Conservation (phyloP, 2,888 invertebrate genomes). For the Hirtodrosophila trivittata region DNA sequence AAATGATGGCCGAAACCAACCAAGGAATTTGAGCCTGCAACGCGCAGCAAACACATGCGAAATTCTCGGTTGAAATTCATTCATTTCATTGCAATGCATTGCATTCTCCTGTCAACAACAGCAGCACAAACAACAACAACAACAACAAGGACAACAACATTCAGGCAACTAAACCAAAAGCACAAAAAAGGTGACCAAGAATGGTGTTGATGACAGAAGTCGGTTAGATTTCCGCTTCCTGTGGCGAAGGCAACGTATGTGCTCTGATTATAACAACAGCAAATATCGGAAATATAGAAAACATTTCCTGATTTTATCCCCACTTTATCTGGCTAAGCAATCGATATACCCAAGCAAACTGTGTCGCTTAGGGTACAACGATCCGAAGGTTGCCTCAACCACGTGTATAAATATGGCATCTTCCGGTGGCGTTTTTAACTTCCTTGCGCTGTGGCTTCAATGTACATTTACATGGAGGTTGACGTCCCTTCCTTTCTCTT, state of each 20-base stretch:
- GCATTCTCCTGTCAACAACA: slow-evolving; percentile 33
- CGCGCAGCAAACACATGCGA: slow-evolving; percentile 10
- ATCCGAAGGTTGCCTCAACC: slow-evolving; percentile 19
- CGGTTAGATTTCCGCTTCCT: slow-evolving; percentile 36
- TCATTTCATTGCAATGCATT: slow-evolving; percentile 25
- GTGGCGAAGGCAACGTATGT: slow-evolving; percentile 18
- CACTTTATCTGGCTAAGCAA: slow-evolving; percentile 25
- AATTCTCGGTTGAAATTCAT: slow-evolving; percentile 35
- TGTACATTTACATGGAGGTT: slow-evolving; percentile 55
- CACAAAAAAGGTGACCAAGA: slow-evolving; percentile 16
- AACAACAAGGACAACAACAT: slow-evolving; percentile 3
- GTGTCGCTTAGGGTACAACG: slow-evolving; percentile 19
- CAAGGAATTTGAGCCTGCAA: slow-evolving; percentile 26
- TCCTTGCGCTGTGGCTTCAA: slow-evolving; percentile 50
- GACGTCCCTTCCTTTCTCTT: slow-evolving; percentile 15
- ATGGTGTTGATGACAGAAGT: slow-evolving; percentile 22
- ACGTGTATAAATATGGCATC: slow-evolving; percentile 53
- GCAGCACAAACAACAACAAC: slow-evolving; percentile 4
- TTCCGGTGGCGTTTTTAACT: slow-evolving; percentile 60
- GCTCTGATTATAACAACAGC: neutral
- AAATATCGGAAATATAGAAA: neutral
- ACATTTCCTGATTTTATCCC: slow-evolving; percentile 13
- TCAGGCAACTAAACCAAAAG: slow-evolving; percentile 5
- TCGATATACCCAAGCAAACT: neutral
- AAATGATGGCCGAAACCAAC: slow-evolving; percentile 26